These are phyloP conservation scores for Phoebastria nigripes DNA, from an alignment of 2,797 vertebrate species.

Conservation along the genomic window DNA sequence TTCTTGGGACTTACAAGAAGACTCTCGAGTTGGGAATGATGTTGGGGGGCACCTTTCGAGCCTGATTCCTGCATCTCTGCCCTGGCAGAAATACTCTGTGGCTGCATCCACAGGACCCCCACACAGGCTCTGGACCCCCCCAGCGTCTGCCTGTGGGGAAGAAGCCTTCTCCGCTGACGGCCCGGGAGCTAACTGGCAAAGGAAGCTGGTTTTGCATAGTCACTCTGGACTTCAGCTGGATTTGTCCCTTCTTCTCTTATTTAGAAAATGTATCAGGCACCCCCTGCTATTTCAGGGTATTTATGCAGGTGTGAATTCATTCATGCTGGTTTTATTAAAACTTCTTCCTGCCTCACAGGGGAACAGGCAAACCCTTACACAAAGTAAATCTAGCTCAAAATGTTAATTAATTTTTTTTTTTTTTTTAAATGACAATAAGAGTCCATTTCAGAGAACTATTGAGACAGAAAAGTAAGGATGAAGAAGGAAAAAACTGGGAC, in stretches of 20 bases:
- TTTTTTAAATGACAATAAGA: not conserved
- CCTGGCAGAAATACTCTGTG: not conserved
- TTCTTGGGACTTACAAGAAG: not conserved
- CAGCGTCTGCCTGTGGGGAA: not conserved
- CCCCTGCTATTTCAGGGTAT: not conserved
- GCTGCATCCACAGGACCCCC: rapidly evolving
- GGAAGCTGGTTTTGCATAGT: not conserved
- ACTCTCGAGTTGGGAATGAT: not conserved
- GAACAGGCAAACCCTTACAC: not conserved
- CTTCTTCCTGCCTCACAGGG: not conserved
- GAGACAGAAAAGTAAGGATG: not conserved
- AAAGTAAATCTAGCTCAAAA: not conserved
- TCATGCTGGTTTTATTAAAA: not conserved
- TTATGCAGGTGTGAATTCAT: not conserved
- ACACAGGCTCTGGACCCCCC: rapidly evolving
- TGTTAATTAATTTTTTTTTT: not conserved
- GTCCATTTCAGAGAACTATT: not conserved
- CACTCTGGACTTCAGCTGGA: not conserved
- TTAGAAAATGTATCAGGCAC: not conserved
- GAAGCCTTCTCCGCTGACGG: not conserved
- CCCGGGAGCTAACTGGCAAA: not conserved
- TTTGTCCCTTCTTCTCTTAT: not conserved
- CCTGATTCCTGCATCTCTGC: not conserved
- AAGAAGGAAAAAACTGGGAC: not conserved
- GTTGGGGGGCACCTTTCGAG: not conserved